Percentiles rank a stretch among this genome's conserved stretches.
These are phyloP conservation scores for Adela reaumurella DNA, from an alignment of 2,888 invertebrate species.

Conservation along the genomic window DNA sequence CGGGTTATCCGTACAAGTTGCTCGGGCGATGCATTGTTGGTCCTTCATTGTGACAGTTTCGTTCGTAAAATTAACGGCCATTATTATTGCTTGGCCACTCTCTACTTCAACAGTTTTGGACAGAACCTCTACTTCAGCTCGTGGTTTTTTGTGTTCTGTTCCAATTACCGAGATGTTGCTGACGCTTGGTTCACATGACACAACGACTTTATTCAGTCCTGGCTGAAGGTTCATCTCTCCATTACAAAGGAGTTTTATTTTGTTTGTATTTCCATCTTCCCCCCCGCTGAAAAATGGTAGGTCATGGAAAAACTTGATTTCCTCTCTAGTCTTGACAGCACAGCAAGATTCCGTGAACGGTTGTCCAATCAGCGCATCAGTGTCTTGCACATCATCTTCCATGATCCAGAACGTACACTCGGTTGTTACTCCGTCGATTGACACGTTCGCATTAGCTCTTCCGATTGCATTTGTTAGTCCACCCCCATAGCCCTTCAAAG, in stretches of 20 bases:
- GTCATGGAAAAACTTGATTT: constrained; percentile 7
- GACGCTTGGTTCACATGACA: constrained; percentile 6
- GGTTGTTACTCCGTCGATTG: too few species aligned
- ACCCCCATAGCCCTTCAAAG: too few species aligned
- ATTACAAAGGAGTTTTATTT: constrained; percentile 2
- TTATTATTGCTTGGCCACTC: constrained; percentile 7
- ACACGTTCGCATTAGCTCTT: too few species aligned
- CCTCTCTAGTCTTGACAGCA: constrained; percentile 8
- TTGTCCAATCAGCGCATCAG: constrained; percentile 8
- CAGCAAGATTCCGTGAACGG: constrained; percentile 6
- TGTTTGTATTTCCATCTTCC: too few species aligned
- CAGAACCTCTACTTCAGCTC: constrained; percentile 6
- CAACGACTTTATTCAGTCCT: constrained; percentile 8
- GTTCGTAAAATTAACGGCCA: constrained; percentile 6
- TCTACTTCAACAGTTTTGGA: constrained; percentile 3
- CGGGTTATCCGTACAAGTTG: not conserved
- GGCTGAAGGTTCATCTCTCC: constrained; percentile 1
- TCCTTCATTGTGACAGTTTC: constrained; percentile 1
- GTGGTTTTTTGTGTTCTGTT: constrained; percentile 8
- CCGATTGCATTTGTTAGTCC: too few species aligned
- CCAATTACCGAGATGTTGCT: constrained; percentile 2
- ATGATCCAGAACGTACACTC: constrained; percentile 1
- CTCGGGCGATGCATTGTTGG: constrained; percentile 6
- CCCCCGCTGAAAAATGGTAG: constrained; percentile 2
- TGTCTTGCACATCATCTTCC: constrained; percentile 6